Evolutionary conservation across 2,113 vertebrate species (phyloP).

Genomic region (Sigmodon hispidus): DNA sequence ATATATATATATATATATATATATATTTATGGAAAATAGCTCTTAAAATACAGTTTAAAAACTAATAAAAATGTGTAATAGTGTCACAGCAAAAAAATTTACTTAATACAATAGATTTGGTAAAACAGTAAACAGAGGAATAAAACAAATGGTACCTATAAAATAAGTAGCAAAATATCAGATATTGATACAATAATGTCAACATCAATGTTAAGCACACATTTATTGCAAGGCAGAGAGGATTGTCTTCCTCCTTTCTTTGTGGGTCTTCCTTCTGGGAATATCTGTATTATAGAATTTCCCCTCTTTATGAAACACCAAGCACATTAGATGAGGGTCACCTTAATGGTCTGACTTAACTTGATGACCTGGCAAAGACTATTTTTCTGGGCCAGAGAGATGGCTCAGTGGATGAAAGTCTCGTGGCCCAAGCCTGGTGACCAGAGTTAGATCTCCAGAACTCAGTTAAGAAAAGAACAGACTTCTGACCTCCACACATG

Average conservation of each 20-base stretch:
- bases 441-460: background rate
- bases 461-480: background rate
- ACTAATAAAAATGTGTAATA: background rate
- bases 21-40: background rate
- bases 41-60: background rate
- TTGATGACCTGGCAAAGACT: background rate
- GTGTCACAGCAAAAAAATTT: background rate
- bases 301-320: background rate
- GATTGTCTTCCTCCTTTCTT: background rate
- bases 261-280: background rate
- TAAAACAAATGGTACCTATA: background rate
- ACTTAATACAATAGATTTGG: background rate
- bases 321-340: background rate
- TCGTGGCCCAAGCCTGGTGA: background rate
- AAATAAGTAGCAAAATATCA: background rate
- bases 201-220: background rate
- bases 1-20: too few species aligned
- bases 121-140: background rate
- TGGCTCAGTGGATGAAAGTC: too few species aligned
- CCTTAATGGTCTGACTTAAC: background rate
- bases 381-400: background rate
- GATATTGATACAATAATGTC: background rate
- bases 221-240: background rate
- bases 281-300: background rate
- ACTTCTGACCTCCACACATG: background rate